These are phyloP conservation scores for Isurus oxyrinchus DNA, from an alignment of 2,113 vertebrate genomes.

Conservation along the genomic window DNA sequence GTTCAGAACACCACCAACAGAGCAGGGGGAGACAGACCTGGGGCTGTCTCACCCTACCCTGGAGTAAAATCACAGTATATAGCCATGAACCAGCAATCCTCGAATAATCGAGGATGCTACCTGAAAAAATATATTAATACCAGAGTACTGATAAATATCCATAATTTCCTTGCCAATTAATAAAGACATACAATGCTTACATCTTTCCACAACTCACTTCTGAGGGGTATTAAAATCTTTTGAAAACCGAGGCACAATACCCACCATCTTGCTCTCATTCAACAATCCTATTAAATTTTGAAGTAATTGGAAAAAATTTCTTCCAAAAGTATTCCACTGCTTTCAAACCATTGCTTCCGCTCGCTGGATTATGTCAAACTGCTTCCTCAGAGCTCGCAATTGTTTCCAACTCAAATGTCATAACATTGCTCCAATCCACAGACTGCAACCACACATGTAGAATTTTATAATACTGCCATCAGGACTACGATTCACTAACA, in stretches of 20 bases:
- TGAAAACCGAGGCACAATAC: not conserved
- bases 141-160: not conserved
- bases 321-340: not conserved
- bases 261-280: not conserved
- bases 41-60: no score
- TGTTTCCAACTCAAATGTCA: not conserved
- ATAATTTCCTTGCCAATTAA: not conserved
- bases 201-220: not conserved
- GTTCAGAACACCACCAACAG: no score
- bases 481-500: not conserved
- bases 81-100: no score
- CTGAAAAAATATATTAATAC: not conserved
- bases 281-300: not conserved
- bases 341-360: not conserved
- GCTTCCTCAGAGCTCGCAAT: not conserved
- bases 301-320: not conserved
- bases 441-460: not conserved
- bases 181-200: not conserved
- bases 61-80: no score
- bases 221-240: no score
- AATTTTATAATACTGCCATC: not conserved
- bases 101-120: no score
- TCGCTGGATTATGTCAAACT: not conserved
- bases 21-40: no score
- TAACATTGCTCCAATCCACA: not conserved